Evolutionary conservation across 2,113 vertebrate genomes (phyloP).

Genomic region (Sminthopsis crassicaudata): DNA sequence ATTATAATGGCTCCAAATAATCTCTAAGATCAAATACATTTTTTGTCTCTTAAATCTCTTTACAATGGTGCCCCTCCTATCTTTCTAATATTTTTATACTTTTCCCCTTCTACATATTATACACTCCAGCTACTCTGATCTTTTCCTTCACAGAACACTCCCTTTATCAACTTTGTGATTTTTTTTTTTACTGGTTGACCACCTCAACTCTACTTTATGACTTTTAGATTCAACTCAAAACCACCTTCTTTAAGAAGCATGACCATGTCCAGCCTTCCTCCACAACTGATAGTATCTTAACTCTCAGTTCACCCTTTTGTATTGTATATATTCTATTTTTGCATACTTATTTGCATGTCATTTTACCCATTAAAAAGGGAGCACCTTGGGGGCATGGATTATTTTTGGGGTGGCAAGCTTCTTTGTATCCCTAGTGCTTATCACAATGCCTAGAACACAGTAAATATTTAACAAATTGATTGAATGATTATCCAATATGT

Average conservation of each 20-base stretch:
- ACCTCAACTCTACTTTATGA: background rate
- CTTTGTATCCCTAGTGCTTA: background rate
- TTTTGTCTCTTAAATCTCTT: background rate
- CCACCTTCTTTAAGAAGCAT: background rate
- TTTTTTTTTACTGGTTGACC: background rate
- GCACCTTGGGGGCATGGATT: background rate
- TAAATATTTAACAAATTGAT: background rate
- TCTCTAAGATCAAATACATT: background rate
- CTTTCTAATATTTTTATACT: background rate
- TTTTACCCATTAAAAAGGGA: background rate
- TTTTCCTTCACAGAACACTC: background rate
- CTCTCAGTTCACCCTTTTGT: background rate
- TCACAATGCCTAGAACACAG: background rate
- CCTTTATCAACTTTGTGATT: background rate
- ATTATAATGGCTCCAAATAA: background rate
- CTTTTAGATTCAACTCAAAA: background rate
- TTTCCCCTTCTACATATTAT: background rate
- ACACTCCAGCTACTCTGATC: background rate
- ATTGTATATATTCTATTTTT: background rate
- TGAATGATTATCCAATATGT: background rate
- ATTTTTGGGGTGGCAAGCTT: background rate
- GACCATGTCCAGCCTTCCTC: background rate
- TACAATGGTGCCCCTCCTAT: background rate
- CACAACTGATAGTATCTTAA: background rate
- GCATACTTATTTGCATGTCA: background rate